phyloP scores from a whole-genome alignment of 2,888 invertebrate genomes.

The Hirtodrosophila trivittata region DNA sequence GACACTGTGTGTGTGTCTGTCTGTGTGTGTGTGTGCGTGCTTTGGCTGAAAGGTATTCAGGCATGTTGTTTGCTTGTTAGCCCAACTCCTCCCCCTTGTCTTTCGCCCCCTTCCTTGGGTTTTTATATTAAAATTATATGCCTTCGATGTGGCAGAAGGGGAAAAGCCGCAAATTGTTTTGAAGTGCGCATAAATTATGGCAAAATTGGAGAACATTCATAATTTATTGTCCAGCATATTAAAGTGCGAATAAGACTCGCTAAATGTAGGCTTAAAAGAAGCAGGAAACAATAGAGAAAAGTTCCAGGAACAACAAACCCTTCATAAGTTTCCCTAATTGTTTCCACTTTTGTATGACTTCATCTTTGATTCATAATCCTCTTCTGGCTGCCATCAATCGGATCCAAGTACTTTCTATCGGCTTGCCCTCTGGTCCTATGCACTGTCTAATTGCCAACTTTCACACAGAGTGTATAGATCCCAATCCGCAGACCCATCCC shows the following conservation, averaged over 20 bases:
- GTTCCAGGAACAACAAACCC: not conserved
- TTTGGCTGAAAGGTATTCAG: slow-evolving; percentile 45
- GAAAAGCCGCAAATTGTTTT: slow-evolving; percentile 60
- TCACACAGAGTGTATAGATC: slow-evolving; percentile 43
- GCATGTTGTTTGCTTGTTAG: slow-evolving; percentile 50
- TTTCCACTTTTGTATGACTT: not conserved
- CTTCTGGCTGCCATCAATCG: too few relatives aligned
- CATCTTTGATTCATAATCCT: too few relatives aligned
- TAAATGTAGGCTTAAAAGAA: too few relatives aligned
- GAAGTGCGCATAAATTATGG: slow-evolving; percentile 64
- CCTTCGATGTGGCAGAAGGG: slow-evolving; percentile 42
- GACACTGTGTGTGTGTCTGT: slow-evolving; percentile 23
- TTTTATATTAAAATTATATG: slow-evolving; percentile 65
- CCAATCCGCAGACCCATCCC: not conserved
- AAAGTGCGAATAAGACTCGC: too few relatives aligned
- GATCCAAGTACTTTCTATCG: slow-evolving; percentile 30
- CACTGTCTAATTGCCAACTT: slow-evolving; percentile 67
- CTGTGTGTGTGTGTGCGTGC: slow-evolving; percentile 21
- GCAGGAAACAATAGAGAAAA: too few relatives aligned
- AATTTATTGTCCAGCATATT: slow-evolving; percentile 56
- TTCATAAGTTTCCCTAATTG: slow-evolving; percentile 10
- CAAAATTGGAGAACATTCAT: slow-evolving; percentile 55
- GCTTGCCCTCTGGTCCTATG: slow-evolving; percentile 2
- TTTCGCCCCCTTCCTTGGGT: slow-evolving; percentile 30
- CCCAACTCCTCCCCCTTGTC: not conserved